Percentiles rank a stretch among this genome's conserved stretches.
phyloP scores from a whole-genome alignment of 2,888 invertebrate species.

The Trichopoda pennipes region DNA sequence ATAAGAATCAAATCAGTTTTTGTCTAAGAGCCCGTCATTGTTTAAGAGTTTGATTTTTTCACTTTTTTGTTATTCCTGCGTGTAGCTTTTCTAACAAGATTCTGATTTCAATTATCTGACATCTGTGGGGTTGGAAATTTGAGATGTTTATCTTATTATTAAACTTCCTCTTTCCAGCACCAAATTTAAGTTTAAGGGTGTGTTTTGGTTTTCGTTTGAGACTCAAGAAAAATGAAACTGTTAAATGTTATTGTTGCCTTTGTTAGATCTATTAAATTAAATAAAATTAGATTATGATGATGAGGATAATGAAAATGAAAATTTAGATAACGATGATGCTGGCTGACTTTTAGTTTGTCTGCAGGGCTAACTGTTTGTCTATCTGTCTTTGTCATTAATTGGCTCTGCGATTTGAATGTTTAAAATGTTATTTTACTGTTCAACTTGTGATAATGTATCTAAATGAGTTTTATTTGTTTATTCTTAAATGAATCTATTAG shows the following conservation, averaged over 20 bases:
- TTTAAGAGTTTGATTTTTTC: conserved; percentile 30
- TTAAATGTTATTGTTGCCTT: conserved; percentile 45
- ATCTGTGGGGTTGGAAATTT: conserved; percentile 60
- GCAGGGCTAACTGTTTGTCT: background rate
- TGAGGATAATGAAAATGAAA: conserved; percentile 36
- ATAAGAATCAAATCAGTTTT: conserved; percentile 38
- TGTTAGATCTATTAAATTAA: conserved; percentile 59
- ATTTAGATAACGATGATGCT: conserved; percentile 38
- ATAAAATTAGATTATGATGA: conserved; percentile 63
- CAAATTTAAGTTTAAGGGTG: conserved; percentile 2
- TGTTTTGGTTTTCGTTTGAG: background rate
- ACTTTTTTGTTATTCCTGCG: conserved; percentile 3
- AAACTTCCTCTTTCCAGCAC: conserved; percentile 56
- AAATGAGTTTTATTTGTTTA: conserved; percentile 69
- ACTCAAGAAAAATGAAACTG: conserved; percentile 32
- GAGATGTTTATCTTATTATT: conserved; percentile 67
- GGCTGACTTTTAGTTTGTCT: conserved; percentile 18
- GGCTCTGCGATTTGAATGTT: conserved; percentile 21
- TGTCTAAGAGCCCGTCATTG: conserved; percentile 43
- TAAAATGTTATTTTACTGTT: conserved; percentile 53
- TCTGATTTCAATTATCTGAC: conserved; percentile 67
- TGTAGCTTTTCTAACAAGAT: conserved; percentile 56
- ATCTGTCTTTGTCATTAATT: conserved; percentile 9
- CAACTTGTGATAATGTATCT: conserved; percentile 67
- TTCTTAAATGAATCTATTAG: conserved; percentile 68